Conservation (phyloP, 2,113 vertebrate species). For the Toxostoma redivivum region DNA sequence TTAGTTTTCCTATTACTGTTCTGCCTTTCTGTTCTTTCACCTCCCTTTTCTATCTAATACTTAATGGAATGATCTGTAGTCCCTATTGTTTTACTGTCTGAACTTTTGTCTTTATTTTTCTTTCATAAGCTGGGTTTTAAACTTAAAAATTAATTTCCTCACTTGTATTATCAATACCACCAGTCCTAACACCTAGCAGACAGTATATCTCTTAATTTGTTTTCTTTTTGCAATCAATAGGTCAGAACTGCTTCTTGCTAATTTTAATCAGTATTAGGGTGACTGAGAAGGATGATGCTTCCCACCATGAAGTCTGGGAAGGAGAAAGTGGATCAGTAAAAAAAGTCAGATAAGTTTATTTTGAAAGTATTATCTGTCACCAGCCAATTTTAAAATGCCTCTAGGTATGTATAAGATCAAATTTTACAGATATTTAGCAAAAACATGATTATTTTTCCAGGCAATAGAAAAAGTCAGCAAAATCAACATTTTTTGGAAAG, state of each 20-base stretch:
- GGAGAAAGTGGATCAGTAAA: neutral
- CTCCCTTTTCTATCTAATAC: constrained; percentile 1
- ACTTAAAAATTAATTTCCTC: constrained; percentile 3
- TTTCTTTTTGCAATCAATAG: constrained; percentile 29
- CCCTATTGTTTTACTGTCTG: neutral
- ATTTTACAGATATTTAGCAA: neutral
- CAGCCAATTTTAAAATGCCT: neutral
- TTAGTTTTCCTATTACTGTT: constrained; percentile 38
- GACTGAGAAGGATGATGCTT: neutral
- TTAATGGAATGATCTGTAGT: neutral
- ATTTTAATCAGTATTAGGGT: neutral
- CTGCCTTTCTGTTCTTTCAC: constrained; percentile 2
- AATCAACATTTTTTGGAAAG: neutral
- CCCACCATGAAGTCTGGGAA: neutral
- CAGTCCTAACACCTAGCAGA: neutral
- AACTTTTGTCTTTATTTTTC: constrained; percentile 26
- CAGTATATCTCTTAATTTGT: neutral
- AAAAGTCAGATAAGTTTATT: neutral
- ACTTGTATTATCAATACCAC: neutral
- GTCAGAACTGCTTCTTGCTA: neutral
- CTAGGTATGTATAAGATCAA: neutral
- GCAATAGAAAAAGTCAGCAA: neutral
- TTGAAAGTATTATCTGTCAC: neutral
- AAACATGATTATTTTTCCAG: neutral
- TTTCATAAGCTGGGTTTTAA: constrained; percentile 26